Evolutionary conservation across 2,888 invertebrate genomes (phyloP).

Genomic region (Yponomeuta cagnagella): DNA sequence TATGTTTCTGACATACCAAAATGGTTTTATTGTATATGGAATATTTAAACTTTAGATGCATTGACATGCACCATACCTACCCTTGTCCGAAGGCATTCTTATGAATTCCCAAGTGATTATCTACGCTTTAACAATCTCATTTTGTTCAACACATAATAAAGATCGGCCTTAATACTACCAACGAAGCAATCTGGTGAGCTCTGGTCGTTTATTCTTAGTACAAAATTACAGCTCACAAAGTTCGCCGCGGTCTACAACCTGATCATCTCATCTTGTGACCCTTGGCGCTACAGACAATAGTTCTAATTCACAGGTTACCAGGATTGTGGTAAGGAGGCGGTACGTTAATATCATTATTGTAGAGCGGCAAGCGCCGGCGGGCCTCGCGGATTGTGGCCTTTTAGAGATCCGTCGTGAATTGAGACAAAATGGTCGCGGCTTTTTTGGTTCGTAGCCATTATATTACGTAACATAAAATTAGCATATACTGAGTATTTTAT

Average conservation of each 20-base stretch:
- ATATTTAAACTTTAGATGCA: no score
- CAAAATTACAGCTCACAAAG: not conserved
- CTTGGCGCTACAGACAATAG: not conserved
- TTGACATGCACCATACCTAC: not conserved
- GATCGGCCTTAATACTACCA: conserved; percentile 35
- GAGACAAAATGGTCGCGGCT: not conserved
- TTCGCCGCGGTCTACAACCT: not conserved
- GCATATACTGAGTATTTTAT: no score
- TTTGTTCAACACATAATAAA: conserved; percentile 62
- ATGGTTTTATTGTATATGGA: no score
- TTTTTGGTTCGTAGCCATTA: not conserved
- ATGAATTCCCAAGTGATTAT: conserved; percentile 30
- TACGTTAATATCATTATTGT: conserved; percentile 10
- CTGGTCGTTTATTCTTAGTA: not conserved
- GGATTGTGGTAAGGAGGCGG: not conserved
- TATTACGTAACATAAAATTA: not conserved
- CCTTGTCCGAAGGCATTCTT: not conserved
- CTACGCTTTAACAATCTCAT: conserved; percentile 52
- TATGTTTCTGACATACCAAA: no score
- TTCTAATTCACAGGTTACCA: not conserved
- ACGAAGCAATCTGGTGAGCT: conserved; percentile 19
- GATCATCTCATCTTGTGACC: not conserved
- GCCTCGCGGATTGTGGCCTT: not conserved
- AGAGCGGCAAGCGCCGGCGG: conserved; percentile 8
- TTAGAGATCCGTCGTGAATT: not conserved